Base-by-base conservation (phyloP, 2,113 vertebrate genomes). In the Phaetusa simplex region DNA sequence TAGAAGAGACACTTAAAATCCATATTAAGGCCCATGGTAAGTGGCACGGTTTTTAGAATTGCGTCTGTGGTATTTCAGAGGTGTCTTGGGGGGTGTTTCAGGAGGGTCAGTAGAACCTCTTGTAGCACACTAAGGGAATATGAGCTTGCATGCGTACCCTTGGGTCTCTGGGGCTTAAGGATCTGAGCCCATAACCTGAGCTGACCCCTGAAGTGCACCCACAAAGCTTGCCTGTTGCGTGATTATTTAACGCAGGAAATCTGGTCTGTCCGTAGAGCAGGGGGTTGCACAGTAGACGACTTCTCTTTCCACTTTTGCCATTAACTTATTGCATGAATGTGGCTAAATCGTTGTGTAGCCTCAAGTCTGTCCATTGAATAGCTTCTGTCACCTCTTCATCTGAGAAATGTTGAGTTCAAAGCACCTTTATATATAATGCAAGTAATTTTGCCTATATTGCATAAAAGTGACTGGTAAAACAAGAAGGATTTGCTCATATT, bases 1-100 rank as follows among this genome's bases (percentile, higher is more conserved):
- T 11, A 8, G 72, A 89, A 81, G 52, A 74, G 70, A 17, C 3
- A 0, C 14, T 34, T 12, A 40, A 55, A 10, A 12, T 24, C 42
- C 59, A 0, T 8, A 0, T 6, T 7, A 5, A 12, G 62, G 30
- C 26, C 16, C 2, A 0, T 2, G 62, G 38, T 64, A 7, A 82
- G 82, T 3, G 27, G 29, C 21, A 6, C 1, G 10, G 21, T 3
- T 23, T 79, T 30, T 17, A 12, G 34, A 21, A 19, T 20, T 21
- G 38, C 30, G 55, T 6, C 38, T 13, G 8, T 22, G 40, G 18
- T 2, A 5, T 52, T 61, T n/a, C 62, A 64, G 4, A 34, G 53
- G 21, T 17, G 43, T 26, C 56, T 24, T 17, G 4, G 42, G 21
- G 30, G 38, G 27, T 0, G 0, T 8, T 53, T 56, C 18, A 49